Evolutionary conservation across 2,888 invertebrate genomes (phyloP).

Genomic region (Xiphydria camelus): DNA sequence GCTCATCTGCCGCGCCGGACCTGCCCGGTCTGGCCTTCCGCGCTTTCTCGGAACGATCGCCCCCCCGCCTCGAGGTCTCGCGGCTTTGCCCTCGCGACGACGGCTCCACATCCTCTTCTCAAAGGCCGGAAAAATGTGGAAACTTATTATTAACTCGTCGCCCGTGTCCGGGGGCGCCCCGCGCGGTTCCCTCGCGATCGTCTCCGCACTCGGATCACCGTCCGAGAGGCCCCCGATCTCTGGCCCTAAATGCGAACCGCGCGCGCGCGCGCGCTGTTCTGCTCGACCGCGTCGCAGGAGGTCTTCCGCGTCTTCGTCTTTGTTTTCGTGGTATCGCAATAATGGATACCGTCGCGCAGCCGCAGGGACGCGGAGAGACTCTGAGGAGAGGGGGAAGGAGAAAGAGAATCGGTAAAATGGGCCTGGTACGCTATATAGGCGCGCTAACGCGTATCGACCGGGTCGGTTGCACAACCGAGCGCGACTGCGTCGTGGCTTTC

Average conservation of each 20-base stretch:
- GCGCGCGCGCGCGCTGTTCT: not conserved
- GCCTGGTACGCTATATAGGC: no score
- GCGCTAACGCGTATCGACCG: no score
- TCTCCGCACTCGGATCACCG: no score
- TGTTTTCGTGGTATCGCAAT: constrained; percentile 32
- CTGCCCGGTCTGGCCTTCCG: constrained; percentile 26
- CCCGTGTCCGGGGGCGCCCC: not conserved
- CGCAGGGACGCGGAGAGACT: no score
- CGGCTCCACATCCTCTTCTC: not conserved
- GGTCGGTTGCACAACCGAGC: no score
- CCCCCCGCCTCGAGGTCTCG: not conserved
- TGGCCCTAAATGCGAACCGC: no score
- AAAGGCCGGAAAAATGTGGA: not conserved
- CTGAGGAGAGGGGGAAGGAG: no score
- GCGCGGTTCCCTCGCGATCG: no score
- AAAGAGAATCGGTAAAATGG: no score
- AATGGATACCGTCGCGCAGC: constrained; percentile 12
- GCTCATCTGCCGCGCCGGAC: constrained; percentile 1
- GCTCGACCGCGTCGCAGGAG: no score
- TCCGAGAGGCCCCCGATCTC: no score
- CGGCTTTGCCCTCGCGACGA: not conserved
- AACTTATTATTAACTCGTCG: not conserved
- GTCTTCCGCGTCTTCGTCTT: constrained; percentile 22
- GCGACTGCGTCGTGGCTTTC: no score
- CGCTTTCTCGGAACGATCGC: constrained; percentile 29